Evolutionary conservation across 92 coral and sea anemone species (phyloP).

Genomic region (Galaxea fascicularis): DNA sequence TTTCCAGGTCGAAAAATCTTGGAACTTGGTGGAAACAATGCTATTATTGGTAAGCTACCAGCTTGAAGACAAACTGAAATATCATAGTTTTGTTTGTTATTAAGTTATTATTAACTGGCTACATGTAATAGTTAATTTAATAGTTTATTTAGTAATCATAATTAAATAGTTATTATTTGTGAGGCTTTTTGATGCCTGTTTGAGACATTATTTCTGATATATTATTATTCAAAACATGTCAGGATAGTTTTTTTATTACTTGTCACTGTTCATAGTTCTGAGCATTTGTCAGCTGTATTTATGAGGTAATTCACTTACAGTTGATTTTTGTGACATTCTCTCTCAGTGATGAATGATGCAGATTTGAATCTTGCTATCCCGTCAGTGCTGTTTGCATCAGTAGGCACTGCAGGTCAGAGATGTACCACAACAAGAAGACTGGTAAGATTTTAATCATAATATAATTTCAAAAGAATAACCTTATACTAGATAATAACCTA

Average conservation of each 20-base stretch:
- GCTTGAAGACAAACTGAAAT: neutral
- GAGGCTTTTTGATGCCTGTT: too few relatives aligned
- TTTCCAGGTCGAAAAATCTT: slow-evolving; percentile 80
- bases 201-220: too few relatives aligned
- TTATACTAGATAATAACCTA: too few relatives aligned
- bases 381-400: slow-evolving; percentile 94
- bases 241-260: too few relatives aligned
- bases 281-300: neutral
- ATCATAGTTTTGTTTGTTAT: too few relatives aligned
- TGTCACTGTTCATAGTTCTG: too few relatives aligned
- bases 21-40: slow-evolving; percentile 98
- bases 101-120: too few relatives aligned
- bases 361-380: slow-evolving; percentile 93
- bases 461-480: too few relatives aligned
- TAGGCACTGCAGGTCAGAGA: slow-evolving; percentile 98
- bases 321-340: neutral
- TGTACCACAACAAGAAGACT: slow-evolving; percentile 97
- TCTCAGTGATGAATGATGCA: slow-evolving; percentile 96
- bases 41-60: slow-evolving; percentile 83
- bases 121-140: too few relatives aligned
- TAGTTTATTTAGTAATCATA: too few relatives aligned
- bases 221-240: too few relatives aligned
- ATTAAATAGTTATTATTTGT: too few relatives aligned
- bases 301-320: neutral
- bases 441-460: slow-evolving; percentile 57